Evolutionary conservation across 2,113 vertebrate genomes (phyloP), one percentile per base, ranked within the genome.

Genomic region (Antigone vipio): DNA sequence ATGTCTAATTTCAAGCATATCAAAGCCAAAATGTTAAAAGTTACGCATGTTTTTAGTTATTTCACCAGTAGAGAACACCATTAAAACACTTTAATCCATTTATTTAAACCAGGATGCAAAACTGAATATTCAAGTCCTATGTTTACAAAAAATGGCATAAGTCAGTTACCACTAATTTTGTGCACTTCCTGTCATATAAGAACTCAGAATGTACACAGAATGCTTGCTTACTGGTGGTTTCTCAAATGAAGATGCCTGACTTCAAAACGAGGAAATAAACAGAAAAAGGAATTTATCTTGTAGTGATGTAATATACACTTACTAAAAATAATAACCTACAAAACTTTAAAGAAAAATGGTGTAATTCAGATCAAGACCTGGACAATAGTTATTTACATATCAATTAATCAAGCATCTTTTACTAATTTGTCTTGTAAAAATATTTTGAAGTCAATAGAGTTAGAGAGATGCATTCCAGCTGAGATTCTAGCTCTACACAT

Each of bases 141-240:
- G 27, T 44, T 75, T 56, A 44, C 12, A 89, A 29, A 53, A 95
- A 90, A 92, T 35, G 55, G 23, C 35, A 64, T 58, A 74, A 89
- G 52, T 58, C 59, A 81, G 53, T 96, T 95, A 88, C 92, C 71
- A 83, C 72, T 93, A 86, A 95, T 95, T 92, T 45, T 18, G 29
- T 64, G 58, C 49, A 81, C 94, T 94, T 90, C 75, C 91, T 96
- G 17, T 52, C 24, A 85, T 56, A 66, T 52, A 96, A 90, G 60
- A 92, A 95, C 44, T 82, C 44, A 35, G 56, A 94, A 87, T 55
- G 35, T 34, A 81, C 18, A 83, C 35, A 89, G 30, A 91, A 92
- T 58, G 15, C 23, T 52, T 93, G 64, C 2, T 13, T 93, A 71
- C 3, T 11, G 42, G 22, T 55, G 88, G 97, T 90, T 97, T 94